phyloP scores from a whole-genome alignment of 2,113 vertebrate species.

The Polypterus senegalus region DNA sequence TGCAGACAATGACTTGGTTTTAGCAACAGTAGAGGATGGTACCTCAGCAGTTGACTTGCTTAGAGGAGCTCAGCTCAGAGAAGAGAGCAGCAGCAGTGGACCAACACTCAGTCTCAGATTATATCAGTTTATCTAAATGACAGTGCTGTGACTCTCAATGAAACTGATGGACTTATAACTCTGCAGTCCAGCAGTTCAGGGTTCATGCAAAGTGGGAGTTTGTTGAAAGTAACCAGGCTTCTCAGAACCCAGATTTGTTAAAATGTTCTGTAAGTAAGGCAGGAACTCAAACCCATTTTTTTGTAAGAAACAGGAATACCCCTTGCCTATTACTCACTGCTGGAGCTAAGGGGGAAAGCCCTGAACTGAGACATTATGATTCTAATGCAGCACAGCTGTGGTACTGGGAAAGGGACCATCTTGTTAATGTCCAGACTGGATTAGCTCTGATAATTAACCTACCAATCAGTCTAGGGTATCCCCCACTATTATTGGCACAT shows the following conservation, averaged over 20 bases:
- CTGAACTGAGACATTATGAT: not conserved
- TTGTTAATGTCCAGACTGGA: not conserved
- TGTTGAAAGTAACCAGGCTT: not conserved
- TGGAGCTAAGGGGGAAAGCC: not conserved
- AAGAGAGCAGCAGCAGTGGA: not conserved
- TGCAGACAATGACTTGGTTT: slow-evolving; percentile 1
- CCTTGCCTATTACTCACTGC: not conserved
- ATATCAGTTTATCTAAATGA: not conserved
- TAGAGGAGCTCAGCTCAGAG: not conserved
- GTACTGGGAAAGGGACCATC: not conserved
- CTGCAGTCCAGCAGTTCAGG: not conserved
- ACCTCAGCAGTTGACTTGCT: not conserved
- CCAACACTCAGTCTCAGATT: not conserved
- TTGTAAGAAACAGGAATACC: not conserved
- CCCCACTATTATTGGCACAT: not conserved
- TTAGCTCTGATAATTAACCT: not conserved
- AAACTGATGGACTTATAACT: not conserved
- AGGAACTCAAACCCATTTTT: not conserved
- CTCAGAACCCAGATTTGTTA: not conserved
- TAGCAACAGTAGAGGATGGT: not conserved
- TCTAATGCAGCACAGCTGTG: not conserved
- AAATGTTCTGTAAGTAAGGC: not conserved
- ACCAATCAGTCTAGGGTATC: not conserved
- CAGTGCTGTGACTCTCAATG: not conserved
- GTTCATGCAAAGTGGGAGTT: not conserved